Percentiles rank a stretch among this genome's conserved stretches.
Evolutionary conservation across 2,797 vertebrate species (phyloP).

Genomic region (Sebastes melanostomus): DNA sequence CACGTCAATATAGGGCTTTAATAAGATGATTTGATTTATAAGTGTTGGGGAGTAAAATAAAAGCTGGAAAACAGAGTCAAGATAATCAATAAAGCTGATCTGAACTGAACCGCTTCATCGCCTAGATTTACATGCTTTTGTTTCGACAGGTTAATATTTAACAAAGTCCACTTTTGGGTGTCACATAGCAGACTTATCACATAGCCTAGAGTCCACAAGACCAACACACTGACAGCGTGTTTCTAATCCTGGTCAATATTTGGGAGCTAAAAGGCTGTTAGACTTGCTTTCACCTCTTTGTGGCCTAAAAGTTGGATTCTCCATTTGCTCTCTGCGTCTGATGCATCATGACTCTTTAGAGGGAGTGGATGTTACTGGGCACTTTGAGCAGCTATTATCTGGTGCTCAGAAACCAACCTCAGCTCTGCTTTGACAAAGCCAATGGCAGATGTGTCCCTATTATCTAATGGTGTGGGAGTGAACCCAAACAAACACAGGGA

Average conservation of each 20-base stretch:
- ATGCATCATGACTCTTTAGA: not conserved
- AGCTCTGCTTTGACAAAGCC: not conserved
- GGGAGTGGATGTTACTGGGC: not conserved
- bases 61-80: not conserved
- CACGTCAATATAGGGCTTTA: not conserved
- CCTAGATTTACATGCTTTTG: not conserved
- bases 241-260: conserved; percentile 21
- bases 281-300: not conserved
- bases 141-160: conserved; percentile 62
- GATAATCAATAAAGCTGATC: not conserved
- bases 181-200: conserved; percentile 37
- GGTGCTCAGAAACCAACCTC: not conserved
- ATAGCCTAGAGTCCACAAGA: conserved; percentile 6
- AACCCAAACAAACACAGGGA: not conserved
- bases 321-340: not conserved
- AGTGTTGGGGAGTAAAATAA: not conserved
- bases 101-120: not conserved
- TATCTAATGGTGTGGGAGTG: not conserved
- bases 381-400: not conserved
- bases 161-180: conserved; percentile 32
- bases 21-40: not conserved
- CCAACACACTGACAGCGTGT: not conserved
- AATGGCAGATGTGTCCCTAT: not conserved
- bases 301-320: not conserved
- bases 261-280: not conserved